Evolutionary conservation across 2,797 vertebrate genomes (phyloP).

Genomic region (Leptatherina wallacei): DNA sequence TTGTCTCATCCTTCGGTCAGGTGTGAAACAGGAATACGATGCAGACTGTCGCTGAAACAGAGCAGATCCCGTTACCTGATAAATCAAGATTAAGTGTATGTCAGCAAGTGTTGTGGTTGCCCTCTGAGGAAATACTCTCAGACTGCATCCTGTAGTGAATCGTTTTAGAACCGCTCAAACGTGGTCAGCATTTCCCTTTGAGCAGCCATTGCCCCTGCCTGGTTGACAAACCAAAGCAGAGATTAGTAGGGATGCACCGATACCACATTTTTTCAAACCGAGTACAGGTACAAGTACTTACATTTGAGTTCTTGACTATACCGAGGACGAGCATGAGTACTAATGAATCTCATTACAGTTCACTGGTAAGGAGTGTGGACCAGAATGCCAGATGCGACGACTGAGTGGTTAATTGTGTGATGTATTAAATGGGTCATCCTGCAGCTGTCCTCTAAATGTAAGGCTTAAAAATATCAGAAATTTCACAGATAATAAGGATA

Average conservation of each 20-base stretch:
- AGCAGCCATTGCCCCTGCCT: not conserved
- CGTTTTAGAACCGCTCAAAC: constrained; percentile 7
- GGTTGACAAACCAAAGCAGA: constrained; percentile 11
- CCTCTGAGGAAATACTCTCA: constrained; percentile 28
- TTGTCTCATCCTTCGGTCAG: constrained; percentile 6
- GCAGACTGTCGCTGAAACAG: constrained; percentile 17
- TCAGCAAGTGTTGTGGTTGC: constrained; percentile 20
- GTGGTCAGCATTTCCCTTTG: not conserved
- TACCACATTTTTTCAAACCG: not conserved
- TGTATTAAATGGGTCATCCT: not conserved
- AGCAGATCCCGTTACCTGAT: constrained; percentile 21
- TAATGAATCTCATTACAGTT: not conserved
- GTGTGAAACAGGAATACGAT: constrained; percentile 5
- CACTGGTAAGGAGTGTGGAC: too few species aligned
- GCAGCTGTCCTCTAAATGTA: too few species aligned
- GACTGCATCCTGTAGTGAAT: constrained; percentile 9
- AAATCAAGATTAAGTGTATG: constrained; percentile 28
- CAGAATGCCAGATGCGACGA: not conserved
- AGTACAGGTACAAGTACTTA: too few species aligned
- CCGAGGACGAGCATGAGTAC: not conserved
- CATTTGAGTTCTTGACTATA: too few species aligned
- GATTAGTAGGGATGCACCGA: not conserved
- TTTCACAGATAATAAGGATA: not conserved
- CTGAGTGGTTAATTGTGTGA: not conserved
- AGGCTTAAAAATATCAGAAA: too few species aligned